These are phyloP conservation scores for Todiramphus saurophagus DNA, from an alignment of 2,113 vertebrate genomes.

Conservation along the genomic window DNA sequence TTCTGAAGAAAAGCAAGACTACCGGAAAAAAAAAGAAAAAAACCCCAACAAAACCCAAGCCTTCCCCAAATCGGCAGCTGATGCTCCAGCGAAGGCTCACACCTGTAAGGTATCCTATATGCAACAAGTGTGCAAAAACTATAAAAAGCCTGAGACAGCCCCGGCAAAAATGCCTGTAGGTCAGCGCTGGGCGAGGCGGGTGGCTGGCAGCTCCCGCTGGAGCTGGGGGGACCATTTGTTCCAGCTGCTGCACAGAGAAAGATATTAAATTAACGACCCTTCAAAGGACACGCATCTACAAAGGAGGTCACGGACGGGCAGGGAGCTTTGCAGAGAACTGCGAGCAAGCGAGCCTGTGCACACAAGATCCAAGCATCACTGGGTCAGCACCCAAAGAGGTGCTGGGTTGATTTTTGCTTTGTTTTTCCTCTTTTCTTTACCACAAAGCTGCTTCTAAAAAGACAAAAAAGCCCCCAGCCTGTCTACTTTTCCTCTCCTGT, in stretches of 20 bases:
- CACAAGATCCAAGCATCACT: fast-evolving
- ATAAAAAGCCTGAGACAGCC: slow-evolving; percentile 34
- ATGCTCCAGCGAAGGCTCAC: neutral
- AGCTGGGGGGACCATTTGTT: slow-evolving; percentile 42
- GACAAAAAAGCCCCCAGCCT: neutral
- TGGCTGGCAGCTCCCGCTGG: neutral
- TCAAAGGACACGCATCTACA: neutral
- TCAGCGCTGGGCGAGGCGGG: neutral
- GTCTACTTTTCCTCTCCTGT: neutral
- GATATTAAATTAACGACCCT: slow-evolving; percentile 36
- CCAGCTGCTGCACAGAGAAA: slow-evolving; percentile 41
- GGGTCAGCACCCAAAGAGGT: neutral
- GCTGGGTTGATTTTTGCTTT: neutral
- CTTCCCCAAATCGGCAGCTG: neutral
- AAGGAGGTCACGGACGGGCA: neutral
- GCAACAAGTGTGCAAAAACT: slow-evolving; percentile 49
- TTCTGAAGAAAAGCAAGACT: neutral
- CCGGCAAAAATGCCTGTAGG: neutral
- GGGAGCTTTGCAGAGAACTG: neutral
- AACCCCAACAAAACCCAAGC: no score
- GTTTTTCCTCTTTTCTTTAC: neutral
- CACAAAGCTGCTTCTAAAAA: neutral
- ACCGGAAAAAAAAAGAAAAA: neutral
- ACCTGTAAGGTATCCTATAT: slow-evolving; percentile 29
- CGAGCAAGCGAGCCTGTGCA: neutral